These are phyloP conservation scores for Scolopax mira DNA, from an alignment of 2,113 vertebrate species.

Conservation along the genomic window DNA sequence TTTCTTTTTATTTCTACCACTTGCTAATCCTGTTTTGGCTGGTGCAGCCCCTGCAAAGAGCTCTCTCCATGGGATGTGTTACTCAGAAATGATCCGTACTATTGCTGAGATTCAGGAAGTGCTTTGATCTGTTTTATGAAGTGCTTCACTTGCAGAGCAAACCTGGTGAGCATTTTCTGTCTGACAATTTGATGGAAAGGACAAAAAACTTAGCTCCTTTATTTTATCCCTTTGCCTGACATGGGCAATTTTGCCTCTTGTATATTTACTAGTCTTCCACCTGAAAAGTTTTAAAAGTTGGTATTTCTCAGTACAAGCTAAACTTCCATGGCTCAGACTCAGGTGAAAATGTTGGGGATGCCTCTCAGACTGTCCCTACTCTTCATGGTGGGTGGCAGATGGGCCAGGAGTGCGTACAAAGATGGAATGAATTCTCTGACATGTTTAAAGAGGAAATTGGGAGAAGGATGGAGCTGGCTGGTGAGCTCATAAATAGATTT, in stretches of 20 bases:
- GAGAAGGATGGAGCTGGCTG: not conserved
- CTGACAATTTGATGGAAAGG: not conserved
- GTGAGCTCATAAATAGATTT: not conserved
- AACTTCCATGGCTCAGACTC: not conserved
- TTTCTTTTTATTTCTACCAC: conserved; percentile 49
- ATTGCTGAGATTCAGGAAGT: not conserved
- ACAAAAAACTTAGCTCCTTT: not conserved
- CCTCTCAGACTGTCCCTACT: not conserved
- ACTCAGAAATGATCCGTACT: not conserved
- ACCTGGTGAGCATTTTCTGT: not conserved
- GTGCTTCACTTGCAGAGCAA: not conserved
- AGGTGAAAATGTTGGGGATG: not conserved
- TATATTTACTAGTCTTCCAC: not conserved
- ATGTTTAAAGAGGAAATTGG: not conserved
- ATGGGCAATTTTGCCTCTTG: not conserved
- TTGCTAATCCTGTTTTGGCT: conserved; percentile 65
- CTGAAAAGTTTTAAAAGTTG: not conserved
- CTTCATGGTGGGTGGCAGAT: not conserved
- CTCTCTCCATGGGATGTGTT: conserved; percentile 50
- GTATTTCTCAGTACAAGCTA: not conserved
- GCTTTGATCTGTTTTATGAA: conserved; percentile 21
- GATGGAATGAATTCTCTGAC: not conserved
- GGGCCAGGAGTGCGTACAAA: not conserved
- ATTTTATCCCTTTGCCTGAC: not conserved
- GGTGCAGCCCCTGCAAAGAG: conserved; percentile 35